These are phyloP conservation scores for Oreochromis spilurus DNA, from an alignment of 2,113 vertebrate genomes.

Conservation along the genomic window DNA sequence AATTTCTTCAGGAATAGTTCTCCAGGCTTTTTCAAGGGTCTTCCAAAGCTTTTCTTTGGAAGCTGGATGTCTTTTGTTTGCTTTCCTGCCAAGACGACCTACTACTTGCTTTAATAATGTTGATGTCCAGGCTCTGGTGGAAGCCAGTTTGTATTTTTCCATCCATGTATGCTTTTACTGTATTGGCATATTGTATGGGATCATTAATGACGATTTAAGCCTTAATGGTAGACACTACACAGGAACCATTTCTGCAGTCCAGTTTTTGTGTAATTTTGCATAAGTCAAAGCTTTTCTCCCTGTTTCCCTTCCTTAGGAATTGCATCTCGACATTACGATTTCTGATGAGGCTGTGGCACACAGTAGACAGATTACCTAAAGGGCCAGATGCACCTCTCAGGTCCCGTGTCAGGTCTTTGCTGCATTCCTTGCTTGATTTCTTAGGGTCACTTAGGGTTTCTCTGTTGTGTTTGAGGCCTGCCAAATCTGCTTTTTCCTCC, in stretches of 20 bases:
- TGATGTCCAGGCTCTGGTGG: too few relatives aligned
- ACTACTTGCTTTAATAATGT: too few relatives aligned
- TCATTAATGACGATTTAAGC: not conserved
- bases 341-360: not conserved
- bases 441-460: rapidly evolving
- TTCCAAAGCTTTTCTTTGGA: too few relatives aligned
- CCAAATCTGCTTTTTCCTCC: not conserved
- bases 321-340: not conserved
- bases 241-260: not conserved
- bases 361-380: not conserved
- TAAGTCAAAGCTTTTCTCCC: not conserved
- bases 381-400: not conserved
- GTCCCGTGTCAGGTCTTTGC: not conserved
- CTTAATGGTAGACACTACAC: not conserved
- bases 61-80: too few relatives aligned
- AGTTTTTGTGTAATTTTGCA: not conserved
- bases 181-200: not conserved
- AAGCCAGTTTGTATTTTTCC: too few relatives aligned
- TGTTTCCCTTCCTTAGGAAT: not conserved
- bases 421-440: not conserved
- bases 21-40: too few relatives aligned
- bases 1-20: not conserved
- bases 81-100: too few relatives aligned
- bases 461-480: not conserved
- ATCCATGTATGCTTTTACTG: too few relatives aligned